A percentile compares a stretch with the other conserved stretches of the same genome.
These are phyloP conservation scores for Erinaceus europaeus DNA, from an alignment of 2,113 vertebrate genomes.

Conservation along the genomic window DNA sequence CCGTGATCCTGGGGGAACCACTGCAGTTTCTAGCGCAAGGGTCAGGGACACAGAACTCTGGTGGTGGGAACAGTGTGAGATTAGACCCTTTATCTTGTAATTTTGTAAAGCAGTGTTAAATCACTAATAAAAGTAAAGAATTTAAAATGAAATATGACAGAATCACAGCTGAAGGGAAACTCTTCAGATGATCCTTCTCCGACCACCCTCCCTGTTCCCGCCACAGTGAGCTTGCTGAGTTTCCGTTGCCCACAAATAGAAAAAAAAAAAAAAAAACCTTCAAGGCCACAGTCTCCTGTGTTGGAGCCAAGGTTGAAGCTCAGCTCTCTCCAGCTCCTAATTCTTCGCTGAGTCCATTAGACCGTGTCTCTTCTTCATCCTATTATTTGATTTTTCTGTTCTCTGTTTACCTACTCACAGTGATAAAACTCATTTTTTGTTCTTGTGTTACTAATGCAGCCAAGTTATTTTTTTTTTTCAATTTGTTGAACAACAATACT, in stretches of 20 bases:
- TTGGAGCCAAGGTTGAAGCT: conserved; percentile 21
- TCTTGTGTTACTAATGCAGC: conserved; percentile 66
- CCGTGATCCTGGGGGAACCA: no score
- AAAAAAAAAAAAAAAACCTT: neutral
- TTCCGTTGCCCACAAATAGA: neutral
- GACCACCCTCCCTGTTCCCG: no score
- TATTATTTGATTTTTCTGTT: conserved; percentile 70
- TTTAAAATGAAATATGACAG: no score
- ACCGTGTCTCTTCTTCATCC: conserved; percentile 34
- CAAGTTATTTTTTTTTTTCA: conserved; percentile 68
- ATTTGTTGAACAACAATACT: conserved; percentile 50
- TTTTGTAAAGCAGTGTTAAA: no score
- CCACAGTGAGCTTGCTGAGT: no score
- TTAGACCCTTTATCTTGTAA: no score
- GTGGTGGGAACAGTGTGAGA: no score
- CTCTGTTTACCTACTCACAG: conserved; percentile 64
- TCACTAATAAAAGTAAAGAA: no score
- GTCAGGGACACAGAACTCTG: no score
- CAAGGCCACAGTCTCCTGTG: conserved; percentile 9
- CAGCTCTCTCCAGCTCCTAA: conserved; percentile 37
- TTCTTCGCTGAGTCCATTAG: conserved; percentile 57
- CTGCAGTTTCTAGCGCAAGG: no score
- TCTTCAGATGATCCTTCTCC: no score
- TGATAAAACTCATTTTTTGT: conserved; percentile 72
- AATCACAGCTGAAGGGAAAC: no score